Evolutionary conservation across 2,888 invertebrate genomes (phyloP), one percentile per base, ranked within the genome.

Genomic region (Sinelater perroti): DNA sequence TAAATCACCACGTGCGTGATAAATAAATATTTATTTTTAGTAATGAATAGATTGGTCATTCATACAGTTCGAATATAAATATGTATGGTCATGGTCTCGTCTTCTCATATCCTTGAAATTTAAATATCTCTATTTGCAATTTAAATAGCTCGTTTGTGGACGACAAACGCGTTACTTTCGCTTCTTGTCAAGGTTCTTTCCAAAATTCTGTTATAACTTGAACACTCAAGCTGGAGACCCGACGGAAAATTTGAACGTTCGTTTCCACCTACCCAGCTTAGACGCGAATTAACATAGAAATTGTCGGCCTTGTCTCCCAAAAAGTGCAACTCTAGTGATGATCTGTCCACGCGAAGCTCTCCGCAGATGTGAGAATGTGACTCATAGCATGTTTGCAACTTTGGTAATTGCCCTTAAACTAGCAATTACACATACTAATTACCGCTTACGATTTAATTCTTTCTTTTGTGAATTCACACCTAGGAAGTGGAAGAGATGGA

Each of bases 81-180:
- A 74, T 73, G 72, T 72, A 73, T 72, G 71, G 72, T 71, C 71
- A 71, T 70, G 72, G 72, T 71, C 65, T 67, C 70, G 67, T 72
- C 72, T 71, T 70, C 62, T 52, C 62, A 62, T 65, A 70, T 73
- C 72, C 74, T 74, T 74, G 73, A 68, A 74, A 73, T 71, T 70
- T 72, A 63, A 64, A 67, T 72, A 69, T 68, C 62, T 56, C 61
- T 56, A 72, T 72, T 73, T 74, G 67, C 71, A 74, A 70, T 73
- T 70, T 69, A 72, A 67, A 74, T 72, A 64, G 21, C 21, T 49
- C 51, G 58, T 58, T 49, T 45, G 52, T 30, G 40, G 49, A 63
- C 56, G 51, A 52, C 40, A 44, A 60, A 55, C 55, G n/a, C n/a
- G 57, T 46, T 46, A 42, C 45, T 36, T 47, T 36, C 24, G 18